These are phyloP conservation scores for Gymnocephalus cernua DNA, from an alignment of 2,113 vertebrate genomes.

Conservation along the genomic window DNA sequence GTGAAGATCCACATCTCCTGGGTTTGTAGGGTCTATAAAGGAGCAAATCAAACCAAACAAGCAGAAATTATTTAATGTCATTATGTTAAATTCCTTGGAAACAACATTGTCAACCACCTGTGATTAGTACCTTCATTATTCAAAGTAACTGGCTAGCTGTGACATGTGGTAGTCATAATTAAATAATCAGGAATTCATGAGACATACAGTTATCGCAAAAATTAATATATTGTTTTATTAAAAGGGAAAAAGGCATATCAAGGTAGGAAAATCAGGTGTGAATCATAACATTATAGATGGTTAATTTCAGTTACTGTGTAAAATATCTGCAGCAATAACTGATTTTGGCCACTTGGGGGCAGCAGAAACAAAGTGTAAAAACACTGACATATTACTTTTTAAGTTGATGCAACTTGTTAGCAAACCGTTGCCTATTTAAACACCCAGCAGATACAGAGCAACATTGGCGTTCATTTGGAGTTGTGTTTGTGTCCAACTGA, in stretches of 20 bases:
- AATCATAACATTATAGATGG: not conserved
- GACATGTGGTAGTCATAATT: not conserved
- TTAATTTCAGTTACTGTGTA: not conserved
- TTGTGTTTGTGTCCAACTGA: no score
- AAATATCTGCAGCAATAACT: not conserved
- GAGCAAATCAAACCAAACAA: conserved; percentile 16
- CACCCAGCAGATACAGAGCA: not conserved
- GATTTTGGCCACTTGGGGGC: not conserved
- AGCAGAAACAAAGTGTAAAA: not conserved
- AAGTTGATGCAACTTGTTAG: not conserved
- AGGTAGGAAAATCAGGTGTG: not conserved
- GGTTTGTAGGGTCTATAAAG: conserved; percentile 88
- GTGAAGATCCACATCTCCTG: conserved; percentile 92
- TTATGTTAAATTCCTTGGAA: not conserved
- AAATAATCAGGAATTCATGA: not conserved
- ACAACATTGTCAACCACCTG: not conserved
- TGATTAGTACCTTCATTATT: not conserved
- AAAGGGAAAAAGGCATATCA: not conserved
- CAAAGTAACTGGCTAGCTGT: not conserved
- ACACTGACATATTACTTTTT: not conserved
- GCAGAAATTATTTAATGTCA: not conserved
- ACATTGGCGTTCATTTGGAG: not conserved
- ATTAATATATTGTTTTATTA: not conserved
- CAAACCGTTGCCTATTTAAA: not conserved
- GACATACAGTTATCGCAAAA: not conserved